Conservation (phyloP, 2,888 invertebrate genomes). For the Heliconius sara region DNA sequence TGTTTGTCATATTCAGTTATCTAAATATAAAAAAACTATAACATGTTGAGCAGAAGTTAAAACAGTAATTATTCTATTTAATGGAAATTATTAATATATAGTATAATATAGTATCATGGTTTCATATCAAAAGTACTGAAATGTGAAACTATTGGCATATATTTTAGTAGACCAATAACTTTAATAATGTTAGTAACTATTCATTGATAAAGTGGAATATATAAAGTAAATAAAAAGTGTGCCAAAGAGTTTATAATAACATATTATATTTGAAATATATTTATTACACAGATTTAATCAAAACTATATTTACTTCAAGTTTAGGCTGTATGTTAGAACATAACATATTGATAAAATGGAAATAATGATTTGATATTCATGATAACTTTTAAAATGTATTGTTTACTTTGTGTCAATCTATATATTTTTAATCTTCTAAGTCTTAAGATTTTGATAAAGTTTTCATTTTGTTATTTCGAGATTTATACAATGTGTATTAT, state of each 20-base stretch:
- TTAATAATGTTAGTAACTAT: background rate
- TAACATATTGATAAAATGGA: background rate
- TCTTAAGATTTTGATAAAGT: background rate
- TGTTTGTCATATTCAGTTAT: background rate
- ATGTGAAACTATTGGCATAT: background rate
- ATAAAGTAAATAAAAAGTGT: background rate
- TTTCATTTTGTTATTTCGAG: background rate
- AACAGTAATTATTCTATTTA: constrained; percentile 1
- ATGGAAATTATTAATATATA: background rate
- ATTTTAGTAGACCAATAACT: constrained; percentile 2
- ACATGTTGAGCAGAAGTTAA: background rate
- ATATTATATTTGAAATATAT: constrained; percentile 7
- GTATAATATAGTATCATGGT: too few species aligned
- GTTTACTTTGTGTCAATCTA: background rate
- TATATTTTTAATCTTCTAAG: background rate
- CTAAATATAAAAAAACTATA: background rate
- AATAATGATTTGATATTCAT: background rate
- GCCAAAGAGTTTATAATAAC: constrained; percentile 11
- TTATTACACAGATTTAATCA: background rate
- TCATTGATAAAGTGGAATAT: background rate
- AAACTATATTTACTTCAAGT: background rate
- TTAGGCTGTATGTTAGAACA: background rate
- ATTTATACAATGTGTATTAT: background rate
- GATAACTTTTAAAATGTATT: background rate
- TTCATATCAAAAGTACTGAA: background rate